Evolutionary conservation across 2,113 vertebrate species (phyloP), one percentile per base, ranked within the genome.

Genomic region (Chaetodon trifascialis): DNA sequence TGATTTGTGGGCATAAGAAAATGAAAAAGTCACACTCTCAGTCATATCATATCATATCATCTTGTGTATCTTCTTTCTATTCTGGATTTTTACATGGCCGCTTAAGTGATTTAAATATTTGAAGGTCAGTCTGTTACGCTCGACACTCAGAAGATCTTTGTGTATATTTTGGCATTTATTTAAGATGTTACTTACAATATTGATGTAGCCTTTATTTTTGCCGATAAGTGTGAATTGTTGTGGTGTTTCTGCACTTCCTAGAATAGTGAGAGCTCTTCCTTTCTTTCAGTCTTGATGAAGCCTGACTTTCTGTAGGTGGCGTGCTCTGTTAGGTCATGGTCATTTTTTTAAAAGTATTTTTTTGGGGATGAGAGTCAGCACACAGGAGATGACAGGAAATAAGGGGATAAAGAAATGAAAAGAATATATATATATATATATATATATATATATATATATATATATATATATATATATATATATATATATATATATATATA

Each of bases 1-100:
- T 74, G 9, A 87, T 84, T 83, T 85, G 49, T 87, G 17, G 40
- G 36, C 54, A 10, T 56, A 75, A 81, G 59, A 81, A 79, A 86
- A 71, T 25, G 11, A 77, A 11, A 73, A 74, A 76, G 60, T 69
- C 65, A 62, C 76, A 75, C 42, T 23, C 49, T 79, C 52, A n/a
- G 40, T 75, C 42, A 47, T 65, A 67, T 80, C 34, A 23, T 56
- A 25, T 71, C 59, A 52, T 82, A 16, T 19, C 40, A 55, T 30
- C 30, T 30, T 30, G 30, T 55, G 51, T 64, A 75, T 84, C 72
- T 25, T 47, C 47, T 80, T 83, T 73, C 74, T 72, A 34, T 73
- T 58, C 19, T 59, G 59, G 5, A 55, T 64, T 47, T 51, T 80
- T 23, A 54, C 42, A 47, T 75, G 59, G 19, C 47, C 56, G 52